phyloP scores from a whole-genome alignment of 2,113 vertebrate species.

The Lophura nycthemera region DNA sequence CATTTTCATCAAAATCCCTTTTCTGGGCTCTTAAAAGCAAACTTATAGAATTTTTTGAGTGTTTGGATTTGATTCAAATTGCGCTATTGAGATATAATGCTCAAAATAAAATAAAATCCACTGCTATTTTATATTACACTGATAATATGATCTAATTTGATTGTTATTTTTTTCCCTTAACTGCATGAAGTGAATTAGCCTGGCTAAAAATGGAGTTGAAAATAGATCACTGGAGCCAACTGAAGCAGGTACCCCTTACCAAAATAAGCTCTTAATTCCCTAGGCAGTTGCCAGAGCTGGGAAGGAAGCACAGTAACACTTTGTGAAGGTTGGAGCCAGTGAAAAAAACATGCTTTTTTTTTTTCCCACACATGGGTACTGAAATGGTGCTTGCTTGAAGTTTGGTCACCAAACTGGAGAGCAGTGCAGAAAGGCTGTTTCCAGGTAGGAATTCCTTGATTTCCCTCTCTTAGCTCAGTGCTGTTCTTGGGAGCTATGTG shows the following conservation, averaged over 20 bases:
- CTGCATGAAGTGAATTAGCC: slow-evolving; percentile 54
- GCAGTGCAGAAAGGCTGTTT: not conserved
- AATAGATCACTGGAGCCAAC: slow-evolving; percentile 31
- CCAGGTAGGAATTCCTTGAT: not conserved
- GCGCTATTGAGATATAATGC: slow-evolving; percentile 53
- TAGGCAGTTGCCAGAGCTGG: not conserved
- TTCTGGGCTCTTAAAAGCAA: slow-evolving; percentile 64
- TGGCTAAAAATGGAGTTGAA: slow-evolving; percentile 21
- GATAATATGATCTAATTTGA: slow-evolving; percentile 67
- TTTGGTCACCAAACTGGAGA: not conserved
- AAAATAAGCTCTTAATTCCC: slow-evolving; percentile 22
- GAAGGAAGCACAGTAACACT: not conserved
- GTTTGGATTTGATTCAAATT: slow-evolving; percentile 69
- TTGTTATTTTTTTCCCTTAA: slow-evolving; percentile 51
- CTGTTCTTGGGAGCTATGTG: not conserved
- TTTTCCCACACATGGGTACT: not conserved
- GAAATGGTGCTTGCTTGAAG: not conserved
- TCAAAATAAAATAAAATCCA: slow-evolving; percentile 29
- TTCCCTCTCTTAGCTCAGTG: not conserved
- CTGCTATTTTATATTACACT: slow-evolving; percentile 54
- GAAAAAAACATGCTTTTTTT: not conserved
- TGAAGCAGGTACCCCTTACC: not conserved
- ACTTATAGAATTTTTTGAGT: slow-evolving; percentile 70
- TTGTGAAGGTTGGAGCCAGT: not conserved
- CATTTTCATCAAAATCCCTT: not conserved